A percentile compares a stretch with the other conserved stretches of the same genome.
These are phyloP conservation scores for Rhea pennata DNA, from an alignment of 2,113 vertebrate species.

Conservation along the genomic window DNA sequence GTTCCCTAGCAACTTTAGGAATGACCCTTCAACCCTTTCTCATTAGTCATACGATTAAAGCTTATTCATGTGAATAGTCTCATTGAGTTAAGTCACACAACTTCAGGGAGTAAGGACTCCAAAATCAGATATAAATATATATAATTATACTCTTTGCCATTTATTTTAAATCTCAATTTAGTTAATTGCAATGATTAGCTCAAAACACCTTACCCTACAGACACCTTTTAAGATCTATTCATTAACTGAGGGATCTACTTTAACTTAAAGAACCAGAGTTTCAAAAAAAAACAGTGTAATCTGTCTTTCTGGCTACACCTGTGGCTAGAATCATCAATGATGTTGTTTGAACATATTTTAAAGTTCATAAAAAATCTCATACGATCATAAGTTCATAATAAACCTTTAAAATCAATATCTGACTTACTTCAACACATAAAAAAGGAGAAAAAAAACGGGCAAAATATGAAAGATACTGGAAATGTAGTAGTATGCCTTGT, in stretches of 20 bases:
- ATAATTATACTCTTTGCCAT: neutral
- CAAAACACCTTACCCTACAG: neutral
- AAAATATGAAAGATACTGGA: neutral
- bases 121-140: neutral
- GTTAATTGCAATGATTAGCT: slow-evolving; percentile 10
- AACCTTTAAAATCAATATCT: neutral
- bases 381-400: neutral
- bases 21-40: slow-evolving; percentile 44
- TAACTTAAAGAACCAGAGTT: neutral
- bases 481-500: neutral
- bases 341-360: neutral
- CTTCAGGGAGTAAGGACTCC: neutral
- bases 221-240: neutral
- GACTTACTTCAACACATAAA: neutral
- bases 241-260: neutral
- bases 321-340: neutral
- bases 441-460: neutral
- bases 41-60: slow-evolving; percentile 64
- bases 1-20: slow-evolving; percentile 48
- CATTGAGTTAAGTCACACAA: slow-evolving; percentile 41
- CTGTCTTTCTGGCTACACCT: neutral
- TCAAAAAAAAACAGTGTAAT: neutral
- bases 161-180: slow-evolving; percentile 28
- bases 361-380: neutral
- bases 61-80: slow-evolving; percentile 39